Base-by-base conservation (phyloP, 1,140 invertebrate species). In the Trigoniulus corallinus region DNA sequence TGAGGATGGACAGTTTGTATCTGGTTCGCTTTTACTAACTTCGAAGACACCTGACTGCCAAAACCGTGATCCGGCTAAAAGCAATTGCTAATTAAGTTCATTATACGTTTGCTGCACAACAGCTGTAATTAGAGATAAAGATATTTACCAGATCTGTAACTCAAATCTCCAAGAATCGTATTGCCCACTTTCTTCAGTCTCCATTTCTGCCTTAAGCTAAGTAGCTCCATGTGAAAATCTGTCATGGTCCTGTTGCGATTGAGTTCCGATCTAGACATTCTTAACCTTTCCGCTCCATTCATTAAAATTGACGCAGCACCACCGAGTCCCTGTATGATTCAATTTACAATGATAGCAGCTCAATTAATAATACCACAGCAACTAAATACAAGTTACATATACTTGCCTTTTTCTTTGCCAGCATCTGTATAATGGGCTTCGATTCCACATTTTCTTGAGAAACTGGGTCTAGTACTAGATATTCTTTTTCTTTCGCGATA, bases 31-130 rank as follows among this genome's bases (percentile, higher is more conserved):
- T 71, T 96, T 96, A 1, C 81, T 84, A 1, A 97, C 92, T 74
- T 97, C 92, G 75, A 97, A 96, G 56, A 88, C 86, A 37, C 92
- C 91, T 50, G 82, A 84, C 68, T 95, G 91, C 52, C 78, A 79
- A 64, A 87, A 96, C 61, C 91, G 85, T 0, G 88, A 94, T 1
- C 91, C 91, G 58, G 69, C 73, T 66, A 53, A 4, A 58, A 57
- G 50, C 20, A 53, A 52, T 44, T n/a, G 26, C 24, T 29, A 26
- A 27, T 43, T 43, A n/a, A 43, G 21, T 43, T 43, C 7, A 43
- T 12, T 7, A 43, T 7, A 43, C 21, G 21, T 43, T 43, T 43
- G 4, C 41, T 7, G 21, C 4, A 4, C 4, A n/a, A 43, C 13
- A 43, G 21, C 13, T 37, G 10, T 37, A 37, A 37, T 37, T 37